Percentiles rank a stretch among this genome's conserved stretches.
Evolutionary conservation across 2,888 invertebrate species (phyloP).

Genomic region (Teinopalpus imperialis): DNA sequence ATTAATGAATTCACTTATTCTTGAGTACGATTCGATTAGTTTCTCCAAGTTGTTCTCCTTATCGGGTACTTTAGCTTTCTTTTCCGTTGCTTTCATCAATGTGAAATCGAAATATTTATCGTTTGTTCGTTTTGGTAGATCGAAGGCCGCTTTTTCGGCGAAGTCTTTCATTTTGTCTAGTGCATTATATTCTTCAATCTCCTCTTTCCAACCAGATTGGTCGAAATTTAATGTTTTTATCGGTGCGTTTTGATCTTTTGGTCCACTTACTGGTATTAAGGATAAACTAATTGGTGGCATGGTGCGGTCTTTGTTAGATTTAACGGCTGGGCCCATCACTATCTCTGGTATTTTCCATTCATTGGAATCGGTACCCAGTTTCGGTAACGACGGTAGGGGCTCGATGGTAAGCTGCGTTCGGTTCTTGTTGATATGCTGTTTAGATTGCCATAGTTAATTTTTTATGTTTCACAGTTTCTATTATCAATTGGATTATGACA

Average conservation of each 20-base stretch:
- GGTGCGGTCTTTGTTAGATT: slow-evolving; percentile 56
- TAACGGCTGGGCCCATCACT: slow-evolving; percentile 57
- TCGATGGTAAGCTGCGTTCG: slow-evolving; percentile 75
- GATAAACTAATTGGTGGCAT: slow-evolving; percentile 76
- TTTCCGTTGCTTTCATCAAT: slow-evolving; percentile 50
- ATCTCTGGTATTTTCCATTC: slow-evolving; percentile 70
- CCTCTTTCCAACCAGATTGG: slow-evolving; percentile 57
- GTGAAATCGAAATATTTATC: slow-evolving; percentile 58
- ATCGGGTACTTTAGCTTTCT: slow-evolving; percentile 46
- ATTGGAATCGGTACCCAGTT: slow-evolving; percentile 41
- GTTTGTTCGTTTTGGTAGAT: slow-evolving; percentile 62
- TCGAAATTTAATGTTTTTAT: slow-evolving; percentile 61
- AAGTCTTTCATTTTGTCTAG: slow-evolving; percentile 78
- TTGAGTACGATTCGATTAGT: slow-evolving; percentile 70
- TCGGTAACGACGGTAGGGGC: slow-evolving; percentile 57
- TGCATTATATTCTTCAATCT: slow-evolving; percentile 70
- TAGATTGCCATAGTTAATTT: slow-evolving; percentile 50
- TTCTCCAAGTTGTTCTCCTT: slow-evolving; percentile 68
- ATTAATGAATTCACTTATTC: slow-evolving; percentile 74
- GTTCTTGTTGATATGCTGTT: slow-evolving; percentile 80
- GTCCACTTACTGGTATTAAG: slow-evolving; percentile 66
- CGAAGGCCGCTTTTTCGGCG: slow-evolving; percentile 74
- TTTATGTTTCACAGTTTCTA: slow-evolving; percentile 50
- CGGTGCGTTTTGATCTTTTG: slow-evolving; percentile 60
- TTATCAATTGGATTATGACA: slow-evolving; percentile 80